Base-by-base conservation (phyloP, 2,797 vertebrate species). In the Gymnothorax reevesii region DNA sequence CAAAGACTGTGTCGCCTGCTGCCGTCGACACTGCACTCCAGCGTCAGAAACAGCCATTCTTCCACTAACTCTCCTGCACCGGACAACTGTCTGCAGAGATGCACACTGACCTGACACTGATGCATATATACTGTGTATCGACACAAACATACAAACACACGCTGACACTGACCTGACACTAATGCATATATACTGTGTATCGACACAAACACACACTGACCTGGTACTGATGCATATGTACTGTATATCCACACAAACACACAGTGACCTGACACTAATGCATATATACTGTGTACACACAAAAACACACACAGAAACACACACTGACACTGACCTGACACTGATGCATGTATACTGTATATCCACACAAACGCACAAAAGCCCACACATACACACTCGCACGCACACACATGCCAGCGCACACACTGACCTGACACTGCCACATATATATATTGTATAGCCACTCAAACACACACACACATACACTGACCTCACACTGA, bases 1-100 rank as follows among this genome's bases (percentile, higher is more conserved):
- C 33, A 42, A 57, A 94, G 94, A 75, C 25, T 97, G 52, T 95
- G 92, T 27, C 88, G 89, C 82, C 84, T 91, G 77, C 73, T 90
- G 27, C 57, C 88, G 25, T 71, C 82, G 54, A 42, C 33, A 42
- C 86, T 89, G 13, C 87, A 83, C 83, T 1, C 59, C 20, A n/a
- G 55, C 12, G 86, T 49, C 33, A 75, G 69, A 86, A 84, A 22
- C 71, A 92, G 69, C 77, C 88, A 73, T 87, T 91, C 83, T 25
- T 87, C n/a, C 20, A 82, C 60, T 87, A 90, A 90, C 17, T 87
- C 59, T 20, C 75, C 69, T 54, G 90, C 88, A 84, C 87, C 84
- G 62, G 77, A 88, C n/a, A 83, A 89, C 27, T 84, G 25, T 89
- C 87, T 92, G 82, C 86, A 91, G 4, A 92, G 84, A 92, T 42